Base-by-base conservation (phyloP, 2,888 invertebrate species). In the Nezara viridula region DNA sequence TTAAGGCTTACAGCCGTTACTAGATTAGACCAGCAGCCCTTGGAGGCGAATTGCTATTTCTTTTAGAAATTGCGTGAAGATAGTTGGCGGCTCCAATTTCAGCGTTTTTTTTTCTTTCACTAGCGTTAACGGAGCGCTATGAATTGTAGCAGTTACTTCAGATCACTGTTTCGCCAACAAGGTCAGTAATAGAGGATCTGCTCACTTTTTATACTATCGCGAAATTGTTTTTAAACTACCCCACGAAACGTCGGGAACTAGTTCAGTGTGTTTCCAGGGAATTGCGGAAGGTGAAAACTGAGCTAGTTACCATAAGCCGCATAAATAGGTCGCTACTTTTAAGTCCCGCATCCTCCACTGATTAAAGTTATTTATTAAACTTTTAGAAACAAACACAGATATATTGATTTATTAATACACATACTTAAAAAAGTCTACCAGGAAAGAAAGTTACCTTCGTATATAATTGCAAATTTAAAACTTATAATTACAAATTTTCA, bases 271-370 rank as follows among this genome's bases (percentile, higher is more conserved):
- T 73, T 37, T 73, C 66, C 27, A 73, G 66, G 66, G 66, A 37
- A 73, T 73, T 73, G 66, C 66, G 66, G 66, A 73, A 37, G 66
- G 66, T 73, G 66, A 73, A 73, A 73, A 73, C 66, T 73, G 66
- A 73, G 37, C 66, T 37, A 73, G 66, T 19, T 37, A 19, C 21
- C 37, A 32, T 73, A 73, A 37, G 32, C 66, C 27, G 21, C 37
- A 9, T 73, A 73, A 37, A 73, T 73, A 19, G 66, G 37, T 73
- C 66, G 66, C 32, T 37, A 19, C 37, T 6, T 7, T 32, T 73
- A 73, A 37, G 19, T 73, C 66, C 37, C 32, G 10, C 27, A 14
- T 60, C 60, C 27, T 1, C 1, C 14, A 16, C 4, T 60, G 4
- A 60, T 60, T 60, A 6, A 32, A 1, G 27, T 60, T 60, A 27